Evolutionary conservation across 2,113 vertebrate species (phyloP), one percentile per base, ranked within the genome.

Genomic region (Australoheros scitulus): DNA sequence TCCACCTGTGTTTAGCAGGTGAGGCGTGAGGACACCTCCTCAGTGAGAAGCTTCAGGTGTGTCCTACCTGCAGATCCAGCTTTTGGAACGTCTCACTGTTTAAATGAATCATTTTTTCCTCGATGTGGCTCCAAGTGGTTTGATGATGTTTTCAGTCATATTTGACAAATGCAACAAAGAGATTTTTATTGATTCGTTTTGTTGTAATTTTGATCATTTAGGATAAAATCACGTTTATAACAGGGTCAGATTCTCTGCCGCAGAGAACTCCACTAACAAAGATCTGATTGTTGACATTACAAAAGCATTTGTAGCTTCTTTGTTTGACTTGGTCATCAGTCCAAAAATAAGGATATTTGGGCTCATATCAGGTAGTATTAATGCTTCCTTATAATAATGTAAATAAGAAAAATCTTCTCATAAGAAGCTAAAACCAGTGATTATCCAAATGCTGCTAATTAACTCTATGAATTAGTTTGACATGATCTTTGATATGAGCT

Each of bases 291-390:
- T 47, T 47, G 15, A 0, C 9, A 50, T 29, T 50, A 11, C 24
- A 1, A 68, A 50, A 50, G 26, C 2, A 1, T 0, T 65, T 0
- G 13, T 0, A 24, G 63, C 3, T 47, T 47, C 43, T 13, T 47
- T 47, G 43, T 47, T 47, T 47, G 43, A 47, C 43, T 5, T 26
- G 26, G 26, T 26, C 26, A 26, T 26, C 26, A 26, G 26, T 26
- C 43, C 43, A 47, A 47, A 47, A 10, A 47, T 15, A 47, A 47
- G 14, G 43, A 47, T 15, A 47, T 47, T 15, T 47, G 13, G 43
- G 43, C 11, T 47, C 13, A 52, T 70, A 70, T 70, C 10, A 11
- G 1, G n/a, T 36, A 0, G 18, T 7, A 47, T 47, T 50, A 0
- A 20, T 52, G 6, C 6, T 52, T 29, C 4, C 29, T 29, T 29